Base-by-base conservation (phyloP, 2,797 vertebrate species). In the Thunnus albacares region DNA sequence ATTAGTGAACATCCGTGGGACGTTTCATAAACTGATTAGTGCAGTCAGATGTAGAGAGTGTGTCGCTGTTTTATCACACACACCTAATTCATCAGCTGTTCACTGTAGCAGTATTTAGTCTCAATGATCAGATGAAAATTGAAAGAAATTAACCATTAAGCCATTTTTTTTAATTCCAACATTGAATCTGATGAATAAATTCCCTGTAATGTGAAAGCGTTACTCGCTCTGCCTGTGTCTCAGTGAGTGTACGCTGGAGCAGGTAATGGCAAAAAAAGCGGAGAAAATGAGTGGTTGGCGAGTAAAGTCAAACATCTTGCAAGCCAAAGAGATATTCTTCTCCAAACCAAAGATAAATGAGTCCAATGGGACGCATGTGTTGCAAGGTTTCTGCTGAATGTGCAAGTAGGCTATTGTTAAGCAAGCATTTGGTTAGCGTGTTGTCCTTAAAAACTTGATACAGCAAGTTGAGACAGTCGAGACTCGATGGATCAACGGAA, bases 1-100 rank as follows among this genome's bases (percentile, higher is more conserved):
- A 5, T 78, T 79, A 69, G 49, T 58, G 41, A 65, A 59, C n/a
- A 47, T 38, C 30, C n/a, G 66, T 8, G 55, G 33, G 62, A 66
- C 12, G 6, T 28, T 33, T 26, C 61, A 26, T 58, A 57, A 65
- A 33, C 4, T 33, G 30, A 80, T 63, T 35, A 52, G 2, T 18
- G 6, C 3, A 71, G 22, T 75, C 30, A 30, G 5, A 65, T 15
- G 13, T 24, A 51, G 52, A 74, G 24, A 52, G 26, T 56, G 24
- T 56, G 20, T 41, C 13, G n/a, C 33, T 26, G 60, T 22, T 56
- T 71, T 30, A 62, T 52, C 58, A 38, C 61, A 38, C n/a, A 63
- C 9, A 41, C n/a, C 52, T 1, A 2, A 47, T 20, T 58, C 26
- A 57, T 38, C 12, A 22, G 53, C 24, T 56, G 11, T 52, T 49